These are phyloP conservation scores for Oryzaephilus surinamensis DNA, from an alignment of 1,140 invertebrate genomes.

Conservation along the genomic window DNA sequence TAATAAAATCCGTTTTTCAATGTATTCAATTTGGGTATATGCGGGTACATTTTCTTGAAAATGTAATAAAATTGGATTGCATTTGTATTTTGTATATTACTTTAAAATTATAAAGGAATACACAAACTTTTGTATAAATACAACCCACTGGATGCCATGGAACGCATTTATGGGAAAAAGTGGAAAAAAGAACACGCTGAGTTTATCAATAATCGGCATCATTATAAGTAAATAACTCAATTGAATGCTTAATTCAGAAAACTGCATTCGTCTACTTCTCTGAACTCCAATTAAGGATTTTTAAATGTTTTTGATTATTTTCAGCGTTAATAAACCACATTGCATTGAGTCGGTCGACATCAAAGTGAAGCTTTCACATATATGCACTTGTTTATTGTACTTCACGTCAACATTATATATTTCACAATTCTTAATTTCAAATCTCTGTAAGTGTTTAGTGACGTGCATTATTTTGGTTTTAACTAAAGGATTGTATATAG, in stretches of 20 bases:
- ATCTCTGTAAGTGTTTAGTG: not conserved
- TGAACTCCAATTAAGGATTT: constrained; percentile 25
- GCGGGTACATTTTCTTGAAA: too few species aligned
- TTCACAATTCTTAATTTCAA: not conserved
- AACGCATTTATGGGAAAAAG: too few species aligned
- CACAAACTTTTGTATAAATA: too few species aligned
- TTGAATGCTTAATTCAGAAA: constrained; percentile 24
- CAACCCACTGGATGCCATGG: too few species aligned
- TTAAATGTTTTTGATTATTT: constrained; percentile 27
- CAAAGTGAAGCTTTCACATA: constrained; percentile 14
- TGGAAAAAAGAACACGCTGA: too few species aligned
- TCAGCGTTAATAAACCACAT: constrained; percentile 21
- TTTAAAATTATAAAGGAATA: too few species aligned
- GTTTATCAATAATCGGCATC: too few species aligned
- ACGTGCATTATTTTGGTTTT: not conserved
- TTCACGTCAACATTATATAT: constrained; percentile 5
- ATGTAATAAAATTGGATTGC: too few species aligned
- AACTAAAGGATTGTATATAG: constrained; percentile 1
- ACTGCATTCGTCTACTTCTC: constrained; percentile 16
- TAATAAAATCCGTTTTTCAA: too few species aligned
- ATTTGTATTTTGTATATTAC: too few species aligned
- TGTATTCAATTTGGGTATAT: too few species aligned
- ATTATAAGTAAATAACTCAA: constrained; percentile 22
- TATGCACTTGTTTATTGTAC: constrained; percentile 2
- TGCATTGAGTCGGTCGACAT: constrained; percentile 16